A percentile compares a stretch with the other conserved stretches of the same genome.
These are phyloP conservation scores for Accipiter virgatus DNA, from an alignment of 2,113 vertebrate species.

Conservation along the genomic window DNA sequence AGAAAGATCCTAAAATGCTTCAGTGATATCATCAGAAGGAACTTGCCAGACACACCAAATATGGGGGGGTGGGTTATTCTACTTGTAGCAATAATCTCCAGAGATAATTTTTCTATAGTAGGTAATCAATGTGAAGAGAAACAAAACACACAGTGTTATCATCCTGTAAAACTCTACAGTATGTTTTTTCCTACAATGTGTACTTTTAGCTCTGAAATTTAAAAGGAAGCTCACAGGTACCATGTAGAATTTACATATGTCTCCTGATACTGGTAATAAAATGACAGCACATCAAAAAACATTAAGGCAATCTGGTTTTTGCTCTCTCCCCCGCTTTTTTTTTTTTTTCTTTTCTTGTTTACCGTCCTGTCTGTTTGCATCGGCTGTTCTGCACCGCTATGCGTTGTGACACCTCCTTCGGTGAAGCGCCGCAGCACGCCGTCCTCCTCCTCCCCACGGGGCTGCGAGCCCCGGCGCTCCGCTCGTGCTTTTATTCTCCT, in stretches of 20 bases:
- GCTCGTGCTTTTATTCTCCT: background rate
- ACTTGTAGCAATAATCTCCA: background rate
- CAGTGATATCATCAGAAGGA: background rate
- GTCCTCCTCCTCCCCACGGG: background rate
- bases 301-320: conserved; percentile 36
- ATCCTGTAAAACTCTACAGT: background rate
- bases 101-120: background rate
- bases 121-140: background rate
- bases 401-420: background rate
- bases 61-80: background rate
- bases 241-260: conserved; percentile 30
- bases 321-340: background rate
- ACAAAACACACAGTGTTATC: background rate
- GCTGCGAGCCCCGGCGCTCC: background rate
- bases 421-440: background rate
- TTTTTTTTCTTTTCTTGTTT: background rate
- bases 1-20: background rate
- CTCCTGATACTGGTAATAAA: conserved; percentile 47
- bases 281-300: conserved; percentile 32
- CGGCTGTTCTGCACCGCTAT: background rate
- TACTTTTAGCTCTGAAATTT: background rate
- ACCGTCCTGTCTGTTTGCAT: conserved; percentile 33
- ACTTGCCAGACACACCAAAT: background rate
- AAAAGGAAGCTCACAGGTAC: conserved; percentile 18
- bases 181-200: background rate